These are phyloP conservation scores for Tor tambroides DNA, from an alignment of 2,113 vertebrate genomes.

Conservation along the genomic window DNA sequence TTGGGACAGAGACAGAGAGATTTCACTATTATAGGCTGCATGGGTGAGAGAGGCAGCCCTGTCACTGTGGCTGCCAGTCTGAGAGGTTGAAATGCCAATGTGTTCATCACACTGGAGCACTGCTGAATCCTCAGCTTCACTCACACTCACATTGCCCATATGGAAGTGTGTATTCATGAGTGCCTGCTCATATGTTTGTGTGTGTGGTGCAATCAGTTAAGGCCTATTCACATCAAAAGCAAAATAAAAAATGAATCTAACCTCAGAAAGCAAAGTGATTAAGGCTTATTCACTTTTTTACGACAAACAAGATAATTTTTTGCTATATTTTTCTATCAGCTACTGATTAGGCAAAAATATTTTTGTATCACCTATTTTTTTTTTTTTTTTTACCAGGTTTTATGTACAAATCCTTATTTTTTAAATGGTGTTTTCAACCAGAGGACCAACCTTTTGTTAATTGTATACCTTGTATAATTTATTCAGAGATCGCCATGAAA, in stretches of 20 bases:
- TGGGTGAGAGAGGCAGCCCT: not conserved
- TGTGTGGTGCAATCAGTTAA: not conserved
- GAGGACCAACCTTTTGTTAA: not conserved
- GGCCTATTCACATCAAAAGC: not conserved
- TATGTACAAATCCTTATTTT: not conserved
- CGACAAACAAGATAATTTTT: not conserved
- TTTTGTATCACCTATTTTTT: not conserved
- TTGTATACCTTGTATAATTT: too few species aligned
- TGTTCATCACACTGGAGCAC: not conserved
- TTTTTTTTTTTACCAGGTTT: not conserved
- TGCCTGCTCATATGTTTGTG: slow-evolving; percentile 15
- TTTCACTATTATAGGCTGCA: not conserved
- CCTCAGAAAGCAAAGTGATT: not conserved
- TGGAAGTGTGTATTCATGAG: slow-evolving; percentile 8
- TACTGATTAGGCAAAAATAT: not conserved
- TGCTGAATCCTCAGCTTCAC: slow-evolving; percentile 31
- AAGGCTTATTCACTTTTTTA: not conserved
- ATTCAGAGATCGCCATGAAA: too few species aligned
- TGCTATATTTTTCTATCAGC: not conserved
- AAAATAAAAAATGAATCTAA: not conserved
- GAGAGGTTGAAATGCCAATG: slow-evolving; percentile 26
- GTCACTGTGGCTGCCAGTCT: not conserved
- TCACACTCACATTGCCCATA: slow-evolving; percentile 6
- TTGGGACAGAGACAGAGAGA: not conserved
- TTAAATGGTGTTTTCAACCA: not conserved